These are phyloP conservation scores for Bufo gargarizans DNA, from an alignment of 2,113 vertebrate species.

Conservation along the genomic window DNA sequence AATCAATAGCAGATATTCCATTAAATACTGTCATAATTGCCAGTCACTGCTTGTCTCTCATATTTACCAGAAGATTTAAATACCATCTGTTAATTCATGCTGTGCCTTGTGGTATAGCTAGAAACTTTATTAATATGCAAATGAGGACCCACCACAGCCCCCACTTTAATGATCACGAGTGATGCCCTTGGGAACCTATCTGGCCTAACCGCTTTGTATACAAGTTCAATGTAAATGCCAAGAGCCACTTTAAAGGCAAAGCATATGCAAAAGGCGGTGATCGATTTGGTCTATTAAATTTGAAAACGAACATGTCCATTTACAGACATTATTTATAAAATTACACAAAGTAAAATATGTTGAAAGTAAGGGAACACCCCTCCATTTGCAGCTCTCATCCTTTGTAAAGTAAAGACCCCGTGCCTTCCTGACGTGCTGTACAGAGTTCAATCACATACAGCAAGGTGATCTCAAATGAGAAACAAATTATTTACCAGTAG, in stretches of 20 bases:
- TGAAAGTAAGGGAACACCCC: not conserved
- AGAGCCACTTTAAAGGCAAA: not conserved
- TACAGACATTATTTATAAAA: not conserved
- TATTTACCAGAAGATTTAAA: conserved; percentile 51
- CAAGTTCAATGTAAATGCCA: conserved; percentile 17
- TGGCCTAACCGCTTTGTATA: conserved; percentile 2
- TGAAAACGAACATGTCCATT: not conserved
- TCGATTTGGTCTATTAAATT: not conserved
- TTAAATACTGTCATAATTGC: conserved; percentile 46
- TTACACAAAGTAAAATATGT: not conserved
- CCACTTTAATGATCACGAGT: conserved; percentile 31
- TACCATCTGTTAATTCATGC: conserved; percentile 57
- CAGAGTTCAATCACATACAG: conserved; percentile 27
- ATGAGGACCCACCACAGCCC: conserved; percentile 38
- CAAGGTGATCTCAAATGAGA: conserved; percentile 34
- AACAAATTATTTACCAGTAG: conserved; percentile 39
- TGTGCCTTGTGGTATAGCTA: conserved; percentile 54
- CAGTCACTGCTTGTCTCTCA: conserved; percentile 46
- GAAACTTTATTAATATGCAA: conserved; percentile 57
- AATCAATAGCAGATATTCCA: conserved; percentile 49
- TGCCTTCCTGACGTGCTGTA: not conserved
- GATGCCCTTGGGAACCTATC: conserved; percentile 28
- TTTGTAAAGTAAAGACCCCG: not conserved
- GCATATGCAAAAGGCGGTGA: not conserved
- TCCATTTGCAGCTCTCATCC: not conserved